Base-by-base conservation (phyloP, 2,888 invertebrate genomes). In the Diabrotica balteata region DNA sequence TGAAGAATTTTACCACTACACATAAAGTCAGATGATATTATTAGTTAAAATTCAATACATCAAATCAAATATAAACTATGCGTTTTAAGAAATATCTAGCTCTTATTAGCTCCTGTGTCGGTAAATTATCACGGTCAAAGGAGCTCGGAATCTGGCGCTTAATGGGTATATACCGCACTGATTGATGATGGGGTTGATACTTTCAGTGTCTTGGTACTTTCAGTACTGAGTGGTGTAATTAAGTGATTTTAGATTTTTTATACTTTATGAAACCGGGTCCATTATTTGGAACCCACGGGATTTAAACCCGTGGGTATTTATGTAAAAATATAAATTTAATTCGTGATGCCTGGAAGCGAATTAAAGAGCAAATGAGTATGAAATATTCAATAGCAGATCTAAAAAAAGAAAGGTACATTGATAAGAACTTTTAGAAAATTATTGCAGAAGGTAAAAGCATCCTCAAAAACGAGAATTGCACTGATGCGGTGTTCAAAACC, bases 231-330 rank as follows among this genome's bases (percentile, higher is more conserved):
- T 66, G 57, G 61, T 42, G 45, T 22, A 61, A 55, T 22, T 85
- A 85, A 77, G 61, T 61, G 61, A 11, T 86, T 85, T 2, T 32
- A 32, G 32, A 32, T 2, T 76, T 74, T 86, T 70, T 17, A 82
- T 84, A 66, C 77, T 84, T 0, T 86, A 86, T 73, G 80, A 81
- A 75, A 78, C 75, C 69, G 86, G 86, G 73, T 81, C 81, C 73
- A 73, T 81, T 52, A 72, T 86, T 49, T 86, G 86, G 86, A 83
- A 86, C 72, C 84, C 85, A 51, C 84, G 83, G 77, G 82, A 85
- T 78, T 80, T 82, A 52, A 72, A 79, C 50, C 81, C 17, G 17
- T 17, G 17, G 17, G 17, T 17, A 17, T 17, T 17, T 17, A 17
- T 17, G 85, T 68, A 82, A 82, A 79, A 83, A 84, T 76, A 81